Conservation (phyloP, 2,888 invertebrate genomes). For the Lepidocyrtoides sp. region DNA sequence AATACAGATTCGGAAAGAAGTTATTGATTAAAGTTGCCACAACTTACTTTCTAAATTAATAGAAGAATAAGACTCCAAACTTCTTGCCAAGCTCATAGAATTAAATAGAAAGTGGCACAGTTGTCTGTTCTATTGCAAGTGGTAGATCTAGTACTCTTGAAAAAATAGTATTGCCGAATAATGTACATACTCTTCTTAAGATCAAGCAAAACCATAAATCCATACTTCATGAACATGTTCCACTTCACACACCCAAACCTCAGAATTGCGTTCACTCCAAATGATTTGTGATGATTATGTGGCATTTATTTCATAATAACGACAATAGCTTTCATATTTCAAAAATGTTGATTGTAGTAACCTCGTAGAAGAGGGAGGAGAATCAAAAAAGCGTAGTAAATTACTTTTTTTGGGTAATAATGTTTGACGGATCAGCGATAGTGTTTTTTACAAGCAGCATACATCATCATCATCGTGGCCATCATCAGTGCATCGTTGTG, state of each 20-base stretch:
- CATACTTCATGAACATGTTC: conserved; percentile 13
- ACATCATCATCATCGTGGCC: conserved; percentile 30
- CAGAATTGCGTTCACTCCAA: not conserved
- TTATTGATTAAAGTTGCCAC: too few species aligned
- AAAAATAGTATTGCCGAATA: too few species aligned
- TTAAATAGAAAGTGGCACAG: too few species aligned
- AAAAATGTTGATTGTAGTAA: conserved; percentile 26
- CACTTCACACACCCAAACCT: conserved; percentile 25
- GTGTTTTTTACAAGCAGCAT: conserved; percentile 42
- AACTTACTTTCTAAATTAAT: too few species aligned
- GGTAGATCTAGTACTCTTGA: too few species aligned
- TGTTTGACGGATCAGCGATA: conserved; percentile 47
- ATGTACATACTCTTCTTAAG: not conserved
- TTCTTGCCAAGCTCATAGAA: too few species aligned
- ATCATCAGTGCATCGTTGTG: not conserved
- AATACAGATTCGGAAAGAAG: too few species aligned
- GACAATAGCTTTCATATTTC: conserved; percentile 67
- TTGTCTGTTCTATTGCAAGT: too few species aligned
- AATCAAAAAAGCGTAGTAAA: conserved; percentile 52
- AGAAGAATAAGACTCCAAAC: too few species aligned
- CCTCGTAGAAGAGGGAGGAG: conserved; percentile 47
- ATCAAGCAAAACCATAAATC: conserved; percentile 4
- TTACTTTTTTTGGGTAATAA: conserved; percentile 68
- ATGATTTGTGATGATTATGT: conserved; percentile 71
- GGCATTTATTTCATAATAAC: conserved; percentile 71